Percentiles rank a stretch among this genome's conserved stretches.
Conservation (phyloP, 2,888 invertebrate genomes). For the Cenopis cana region DNA sequence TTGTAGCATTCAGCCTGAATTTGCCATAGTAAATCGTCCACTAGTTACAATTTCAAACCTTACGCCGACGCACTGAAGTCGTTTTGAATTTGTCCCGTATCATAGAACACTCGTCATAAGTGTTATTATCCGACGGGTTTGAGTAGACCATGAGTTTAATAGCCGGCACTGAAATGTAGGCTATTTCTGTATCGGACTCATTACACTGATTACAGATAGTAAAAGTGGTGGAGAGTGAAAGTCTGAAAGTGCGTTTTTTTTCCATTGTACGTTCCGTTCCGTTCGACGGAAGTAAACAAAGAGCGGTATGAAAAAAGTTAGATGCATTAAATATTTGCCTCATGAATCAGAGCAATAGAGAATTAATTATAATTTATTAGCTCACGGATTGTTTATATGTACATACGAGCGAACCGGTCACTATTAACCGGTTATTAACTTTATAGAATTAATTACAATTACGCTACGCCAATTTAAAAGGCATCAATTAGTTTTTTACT, state of each 20-base stretch:
- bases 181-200: slow-evolving; percentile 29
- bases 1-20: slow-evolving; percentile 35
- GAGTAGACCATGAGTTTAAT: slow-evolving; percentile 24
- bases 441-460: slow-evolving; percentile 20
- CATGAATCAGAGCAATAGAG: slow-evolving; percentile 1
- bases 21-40: slow-evolving; percentile 3
- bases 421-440: slow-evolving; percentile 13
- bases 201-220: slow-evolving; percentile 44
- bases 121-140: slow-evolving; percentile 37
- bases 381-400: slow-evolving; percentile 18
- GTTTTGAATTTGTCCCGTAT: neutral
- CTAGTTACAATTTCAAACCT: slow-evolving; percentile 4
- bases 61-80: neutral
- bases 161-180: slow-evolving; percentile 23
- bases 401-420: slow-evolving; percentile 16
- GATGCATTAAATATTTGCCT: slow-evolving; percentile 28
- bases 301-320: slow-evolving; percentile 22
- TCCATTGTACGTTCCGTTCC: slow-evolving; percentile 37
- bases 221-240: slow-evolving; percentile 48
- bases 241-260: slow-evolving; percentile 47
- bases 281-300: slow-evolving; percentile 45
- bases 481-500: neutral
- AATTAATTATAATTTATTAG: slow-evolving; percentile 32
- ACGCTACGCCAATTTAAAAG: slow-evolving; percentile 12
- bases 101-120: slow-evolving; percentile 27